Percentiles rank a stretch among this genome's conserved stretches.
Evolutionary conservation across 1,140 invertebrate species (phyloP).

Genomic region (Aphelenchoides avenae): DNA sequence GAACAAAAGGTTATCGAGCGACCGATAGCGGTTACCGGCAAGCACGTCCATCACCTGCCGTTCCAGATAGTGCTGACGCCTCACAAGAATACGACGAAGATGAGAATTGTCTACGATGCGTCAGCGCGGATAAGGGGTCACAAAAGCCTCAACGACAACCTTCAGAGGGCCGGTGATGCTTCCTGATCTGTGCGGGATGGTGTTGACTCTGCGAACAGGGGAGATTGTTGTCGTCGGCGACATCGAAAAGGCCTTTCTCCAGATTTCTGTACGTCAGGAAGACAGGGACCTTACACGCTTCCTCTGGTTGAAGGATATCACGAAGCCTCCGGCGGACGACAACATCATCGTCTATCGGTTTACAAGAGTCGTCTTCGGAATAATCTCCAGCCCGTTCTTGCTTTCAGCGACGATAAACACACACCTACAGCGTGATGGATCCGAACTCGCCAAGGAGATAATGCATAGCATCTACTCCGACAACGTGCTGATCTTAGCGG

Average conservation of each 20-base stretch:
- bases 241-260: conserved; percentile 10
- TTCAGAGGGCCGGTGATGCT: conserved; percentile 17
- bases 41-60: conserved; percentile 49
- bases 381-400: not conserved
- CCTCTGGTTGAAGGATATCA: conserved; percentile 9
- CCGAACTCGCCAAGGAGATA: conserved; percentile 1
- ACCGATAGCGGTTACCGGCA: not conserved
- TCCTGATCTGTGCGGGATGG: conserved; percentile 1
- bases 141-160: conserved; percentile 4
- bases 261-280: not conserved
- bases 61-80: conserved; percentile 62
- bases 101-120: conserved; percentile 59
- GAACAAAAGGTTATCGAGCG: conserved; percentile 5
- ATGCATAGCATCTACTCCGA: conserved; percentile 14
- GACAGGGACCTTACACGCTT: conserved; percentile 15
- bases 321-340: conserved; percentile 1
- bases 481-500: not conserved
- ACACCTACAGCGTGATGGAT: conserved; percentile 1
- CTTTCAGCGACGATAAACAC: not conserved
- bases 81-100: conserved; percentile 41
- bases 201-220: conserved; percentile 2
- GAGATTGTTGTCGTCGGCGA: conserved; percentile 9
- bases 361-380: conserved; percentile 8
- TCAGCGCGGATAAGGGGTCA: conserved; percentile 47
- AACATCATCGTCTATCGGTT: conserved; percentile 9